Percentiles rank a stretch among this genome's conserved stretches.
phyloP scores from a whole-genome alignment of 2,888 invertebrate species.

The Pseudanteris insignis region DNA sequence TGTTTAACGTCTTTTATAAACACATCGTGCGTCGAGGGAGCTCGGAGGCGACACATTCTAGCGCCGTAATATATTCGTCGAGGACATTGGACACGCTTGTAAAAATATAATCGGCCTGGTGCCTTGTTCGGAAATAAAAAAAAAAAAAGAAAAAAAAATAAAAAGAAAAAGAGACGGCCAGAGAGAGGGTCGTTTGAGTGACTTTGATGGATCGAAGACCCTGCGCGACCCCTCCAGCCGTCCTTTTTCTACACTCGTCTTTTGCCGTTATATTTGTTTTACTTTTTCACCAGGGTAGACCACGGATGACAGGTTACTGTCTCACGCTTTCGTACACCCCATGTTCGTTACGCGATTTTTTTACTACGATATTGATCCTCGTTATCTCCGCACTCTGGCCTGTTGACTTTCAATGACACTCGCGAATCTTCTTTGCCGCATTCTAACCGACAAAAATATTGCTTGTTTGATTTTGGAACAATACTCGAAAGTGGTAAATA shows the following conservation, averaged over 20 bases:
- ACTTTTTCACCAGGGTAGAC: slow-evolving; percentile 48
- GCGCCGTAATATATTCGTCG: slow-evolving; percentile 58
- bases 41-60: slow-evolving; percentile 36
- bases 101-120: slow-evolving; percentile 55
- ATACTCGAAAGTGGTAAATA: too few relatives aligned
- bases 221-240: slow-evolving; percentile 49
- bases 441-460: too few relatives aligned
- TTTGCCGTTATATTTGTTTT: slow-evolving; percentile 56
- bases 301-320: slow-evolving; percentile 60
- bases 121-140: slow-evolving; percentile 29
- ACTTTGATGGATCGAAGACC: slow-evolving; percentile 65
- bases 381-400: too few relatives aligned
- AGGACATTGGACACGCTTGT: slow-evolving; percentile 64
- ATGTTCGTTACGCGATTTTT: neutral
- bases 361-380: too few relatives aligned
- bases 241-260: slow-evolving; percentile 16
- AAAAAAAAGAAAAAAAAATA: too few relatives aligned
- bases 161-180: slow-evolving; percentile 34
- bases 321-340: slow-evolving; percentile 54
- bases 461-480: too few relatives aligned
- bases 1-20: slow-evolving; percentile 38
- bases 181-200: slow-evolving; percentile 51
- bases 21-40: slow-evolving; percentile 35
- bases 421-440: too few relatives aligned
- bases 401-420: too few relatives aligned